phyloP scores from a whole-genome alignment of 2,113 vertebrate genomes.

The Malurus cyaneus region DNA sequence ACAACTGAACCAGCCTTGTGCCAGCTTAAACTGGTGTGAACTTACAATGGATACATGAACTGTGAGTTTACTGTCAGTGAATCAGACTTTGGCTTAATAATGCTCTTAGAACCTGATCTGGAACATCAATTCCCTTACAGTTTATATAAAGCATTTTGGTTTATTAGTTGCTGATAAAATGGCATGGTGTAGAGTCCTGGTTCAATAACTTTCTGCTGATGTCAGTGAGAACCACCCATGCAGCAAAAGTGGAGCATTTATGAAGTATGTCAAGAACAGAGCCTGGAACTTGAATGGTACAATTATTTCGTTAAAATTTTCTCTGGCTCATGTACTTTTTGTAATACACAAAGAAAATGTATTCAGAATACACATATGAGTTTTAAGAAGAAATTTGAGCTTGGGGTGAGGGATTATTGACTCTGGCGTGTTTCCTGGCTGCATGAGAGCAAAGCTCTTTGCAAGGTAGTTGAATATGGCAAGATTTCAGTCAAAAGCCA shows the following conservation, averaged over 20 bases:
- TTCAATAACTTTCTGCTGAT: neutral
- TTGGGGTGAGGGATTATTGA: constrained; percentile 41
- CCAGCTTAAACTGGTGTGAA: neutral
- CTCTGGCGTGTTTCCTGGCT: constrained; percentile 45
- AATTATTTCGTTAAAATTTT: constrained; percentile 37
- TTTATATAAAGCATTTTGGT: neutral
- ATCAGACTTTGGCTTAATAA: neutral
- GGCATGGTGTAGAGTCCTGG: neutral
- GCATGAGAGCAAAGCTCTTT: constrained; percentile 19
- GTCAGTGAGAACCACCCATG: neutral
- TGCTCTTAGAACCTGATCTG: neutral
- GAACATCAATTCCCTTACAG: neutral
- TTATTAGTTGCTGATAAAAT: neutral
- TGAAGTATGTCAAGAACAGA: neutral
- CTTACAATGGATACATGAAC: neutral
- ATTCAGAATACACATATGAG: constrained; percentile 27
- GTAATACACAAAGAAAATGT: constrained; percentile 44
- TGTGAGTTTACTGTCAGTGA: neutral
- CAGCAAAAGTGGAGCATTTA: neutral
- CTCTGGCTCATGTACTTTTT: constrained; percentile 1
- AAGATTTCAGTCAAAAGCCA: constrained; percentile 16
- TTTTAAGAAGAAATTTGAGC: constrained; percentile 46
- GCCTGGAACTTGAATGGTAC: neutral
- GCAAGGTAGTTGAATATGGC: constrained; percentile 6
- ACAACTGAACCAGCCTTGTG: accelerated